Evolutionary conservation across 2,888 invertebrate genomes (phyloP).

Genomic region (Rhamphomyia laevipes): DNA sequence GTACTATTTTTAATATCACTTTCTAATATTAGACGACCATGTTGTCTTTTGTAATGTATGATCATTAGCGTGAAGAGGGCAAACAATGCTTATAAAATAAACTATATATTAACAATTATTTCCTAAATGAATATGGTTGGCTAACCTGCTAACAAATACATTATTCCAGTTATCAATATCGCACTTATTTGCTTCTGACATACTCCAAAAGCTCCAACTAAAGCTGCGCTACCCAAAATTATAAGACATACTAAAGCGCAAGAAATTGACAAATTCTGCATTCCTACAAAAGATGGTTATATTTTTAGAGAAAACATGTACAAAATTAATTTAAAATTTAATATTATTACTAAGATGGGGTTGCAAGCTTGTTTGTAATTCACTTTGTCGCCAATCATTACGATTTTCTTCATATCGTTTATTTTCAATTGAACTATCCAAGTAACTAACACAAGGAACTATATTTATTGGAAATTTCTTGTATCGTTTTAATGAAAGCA

Average conservation of each 20-base stretch:
- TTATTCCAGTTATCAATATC: conserved; percentile 84
- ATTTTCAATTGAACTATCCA: conserved; percentile 55
- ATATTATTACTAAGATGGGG: conserved; percentile 35
- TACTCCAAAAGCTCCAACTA: conserved; percentile 81
- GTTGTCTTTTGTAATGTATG: conserved; percentile 81
- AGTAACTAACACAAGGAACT: conserved; percentile 67
- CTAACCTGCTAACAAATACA: conserved; percentile 84
- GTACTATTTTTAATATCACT: conserved; percentile 49
- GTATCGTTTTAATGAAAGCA: conserved; percentile 41
- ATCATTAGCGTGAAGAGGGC: conserved; percentile 85
- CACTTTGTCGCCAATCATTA: conserved; percentile 70
- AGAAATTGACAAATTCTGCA: conserved; percentile 92
- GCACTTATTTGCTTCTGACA: conserved; percentile 88
- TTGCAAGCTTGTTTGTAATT: conserved; percentile 41
- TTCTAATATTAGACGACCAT: conserved; percentile 49
- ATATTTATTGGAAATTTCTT: conserved; percentile 37
- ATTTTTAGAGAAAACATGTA: background rate
- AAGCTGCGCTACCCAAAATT: conserved; percentile 72
- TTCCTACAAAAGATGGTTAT: conserved; percentile 49
- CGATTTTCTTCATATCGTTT: conserved; percentile 56
- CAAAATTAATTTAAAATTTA: background rate
- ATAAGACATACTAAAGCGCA: conserved; percentile 87
- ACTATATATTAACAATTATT: background rate
- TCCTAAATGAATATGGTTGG: conserved; percentile 4
- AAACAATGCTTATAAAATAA: conserved; percentile 58